Percentiles rank a stretch among this genome's conserved stretches.
Conservation (phyloP, 2,888 invertebrate species). For the Eremobia ochroleuca region DNA sequence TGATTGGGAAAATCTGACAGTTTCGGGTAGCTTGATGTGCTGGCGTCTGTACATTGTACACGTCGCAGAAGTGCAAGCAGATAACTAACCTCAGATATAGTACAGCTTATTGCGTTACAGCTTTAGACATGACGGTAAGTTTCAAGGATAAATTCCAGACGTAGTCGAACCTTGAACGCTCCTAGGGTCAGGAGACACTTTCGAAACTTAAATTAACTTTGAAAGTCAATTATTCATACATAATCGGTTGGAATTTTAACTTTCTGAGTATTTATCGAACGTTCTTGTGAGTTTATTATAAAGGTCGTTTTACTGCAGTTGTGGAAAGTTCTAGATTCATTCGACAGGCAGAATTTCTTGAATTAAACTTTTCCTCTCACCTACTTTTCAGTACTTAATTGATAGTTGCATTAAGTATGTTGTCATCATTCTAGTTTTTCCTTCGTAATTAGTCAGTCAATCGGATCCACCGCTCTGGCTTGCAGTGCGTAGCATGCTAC, state of each 20-base stretch:
- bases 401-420: neutral
- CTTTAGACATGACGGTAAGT: conserved; percentile 1
- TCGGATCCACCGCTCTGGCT: neutral
- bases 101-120: conserved; percentile 29
- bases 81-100: conserved; percentile 45
- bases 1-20: too few species aligned
- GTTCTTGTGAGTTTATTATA: neutral
- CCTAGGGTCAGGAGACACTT: conserved; percentile 24
- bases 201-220: conserved; percentile 33
- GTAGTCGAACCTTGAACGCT: conserved; percentile 16
- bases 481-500: neutral
- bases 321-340: neutral
- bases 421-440: neutral
- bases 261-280: neutral
- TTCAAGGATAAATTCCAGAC: conserved; percentile 33
- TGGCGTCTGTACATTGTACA: too few species aligned
- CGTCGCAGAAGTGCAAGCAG: conserved; percentile 36
- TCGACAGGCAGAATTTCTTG: neutral
- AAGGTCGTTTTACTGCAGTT: neutral
- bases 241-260: conserved; percentile 14
- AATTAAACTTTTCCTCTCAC: neutral
- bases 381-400: neutral
- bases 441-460: neutral
- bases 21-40: too few species aligned
- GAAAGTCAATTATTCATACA: conserved; percentile 30